Evolutionary conservation across 1,140 invertebrate genomes (phyloP).

Genomic region (Aphis gossypii): DNA sequence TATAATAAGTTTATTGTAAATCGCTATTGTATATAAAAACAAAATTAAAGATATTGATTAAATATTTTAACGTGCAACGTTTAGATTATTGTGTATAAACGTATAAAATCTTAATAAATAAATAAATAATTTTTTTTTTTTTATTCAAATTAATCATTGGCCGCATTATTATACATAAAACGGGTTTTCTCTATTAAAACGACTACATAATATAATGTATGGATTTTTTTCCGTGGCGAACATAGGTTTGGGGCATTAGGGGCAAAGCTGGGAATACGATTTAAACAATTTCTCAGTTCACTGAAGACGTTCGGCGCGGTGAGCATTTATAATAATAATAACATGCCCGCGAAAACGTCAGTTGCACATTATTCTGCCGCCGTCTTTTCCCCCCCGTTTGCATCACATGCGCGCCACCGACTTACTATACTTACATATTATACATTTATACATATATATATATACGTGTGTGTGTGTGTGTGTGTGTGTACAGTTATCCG

Average conservation of each 20-base stretch:
- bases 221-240: background rate
- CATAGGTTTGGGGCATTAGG: background rate
- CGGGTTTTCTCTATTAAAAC: background rate
- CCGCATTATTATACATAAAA: background rate
- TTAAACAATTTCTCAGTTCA: constrained; percentile 35
- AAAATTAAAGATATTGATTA: no score
- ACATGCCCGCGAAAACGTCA: constrained; percentile 29
- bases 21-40: no score
- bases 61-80: no score
- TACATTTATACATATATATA: background rate
- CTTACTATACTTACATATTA: constrained; percentile 2
- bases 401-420: background rate
- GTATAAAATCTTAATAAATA: no score
- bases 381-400: background rate
- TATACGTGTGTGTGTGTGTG: background rate
- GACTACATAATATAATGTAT: background rate
- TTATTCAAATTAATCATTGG: background rate
- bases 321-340: constrained; percentile 48
- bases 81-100: no score
- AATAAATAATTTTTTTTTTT: background rate
- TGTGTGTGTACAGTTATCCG: background rate
- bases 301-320: constrained; percentile 23
- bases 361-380: constrained; percentile 37
- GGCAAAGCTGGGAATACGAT: background rate
- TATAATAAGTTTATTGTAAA: no score